A percentile compares a stretch with the other conserved stretches of the same genome.
phyloP scores from a whole-genome alignment of 2,888 invertebrate genomes.

The Hypolimnas misippus region DNA sequence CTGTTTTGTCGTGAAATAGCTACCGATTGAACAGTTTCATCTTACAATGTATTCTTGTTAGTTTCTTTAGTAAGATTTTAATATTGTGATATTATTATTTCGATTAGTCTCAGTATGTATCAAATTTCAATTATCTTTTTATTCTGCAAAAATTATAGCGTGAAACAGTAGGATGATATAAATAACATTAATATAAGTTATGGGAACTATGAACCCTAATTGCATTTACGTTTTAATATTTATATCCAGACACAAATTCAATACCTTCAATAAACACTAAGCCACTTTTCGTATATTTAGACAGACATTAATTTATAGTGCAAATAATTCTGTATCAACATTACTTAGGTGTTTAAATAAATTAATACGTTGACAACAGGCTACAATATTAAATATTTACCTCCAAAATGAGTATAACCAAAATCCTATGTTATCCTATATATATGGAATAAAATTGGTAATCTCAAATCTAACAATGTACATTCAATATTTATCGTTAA shows the following conservation, averaged over 20 bases:
- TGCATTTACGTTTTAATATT: background rate
- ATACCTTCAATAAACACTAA: slow-evolving; percentile 14
- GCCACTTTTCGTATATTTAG: slow-evolving; percentile 13
- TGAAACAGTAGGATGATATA: too few relatives aligned
- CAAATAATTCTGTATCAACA: slow-evolving; percentile 13
- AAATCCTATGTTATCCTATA: too few relatives aligned
- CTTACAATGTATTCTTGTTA: too few relatives aligned
- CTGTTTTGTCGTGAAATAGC: slow-evolving; percentile 33
- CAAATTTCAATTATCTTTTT: too few relatives aligned
- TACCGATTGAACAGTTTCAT: slow-evolving; percentile 17
- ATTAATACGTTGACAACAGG: slow-evolving; percentile 14
- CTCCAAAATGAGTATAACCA: background rate
- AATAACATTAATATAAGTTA: too few relatives aligned
- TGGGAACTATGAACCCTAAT: too few relatives aligned
- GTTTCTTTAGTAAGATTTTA: too few relatives aligned
- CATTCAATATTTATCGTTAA: too few relatives aligned
- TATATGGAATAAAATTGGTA: background rate
- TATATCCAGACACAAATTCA: background rate
- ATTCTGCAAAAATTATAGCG: too few relatives aligned
- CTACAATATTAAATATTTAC: background rate
- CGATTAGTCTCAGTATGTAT: too few relatives aligned
- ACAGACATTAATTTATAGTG: background rate
- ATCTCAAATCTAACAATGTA: too few relatives aligned
- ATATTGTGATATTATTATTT: too few relatives aligned
- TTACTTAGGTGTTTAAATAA: slow-evolving; percentile 22